Evolutionary conservation across 2,888 invertebrate genomes (phyloP).

Genomic region (Nysson spinosus): DNA sequence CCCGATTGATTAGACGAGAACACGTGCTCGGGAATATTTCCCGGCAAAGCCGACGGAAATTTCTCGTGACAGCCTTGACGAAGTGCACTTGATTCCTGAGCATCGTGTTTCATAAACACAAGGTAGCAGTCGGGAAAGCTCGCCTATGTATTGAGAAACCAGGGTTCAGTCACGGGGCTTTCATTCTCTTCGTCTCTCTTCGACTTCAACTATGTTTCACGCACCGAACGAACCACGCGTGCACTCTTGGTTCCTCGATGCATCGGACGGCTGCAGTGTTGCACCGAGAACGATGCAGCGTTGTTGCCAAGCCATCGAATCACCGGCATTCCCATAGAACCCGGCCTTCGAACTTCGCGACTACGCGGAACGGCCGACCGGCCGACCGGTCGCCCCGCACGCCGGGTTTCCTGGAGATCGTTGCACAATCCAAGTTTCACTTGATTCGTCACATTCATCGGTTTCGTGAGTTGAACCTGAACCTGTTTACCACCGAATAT

Average conservation of each 20-base stretch:
- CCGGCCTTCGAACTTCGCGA: slow-evolving; percentile 26
- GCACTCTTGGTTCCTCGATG: slow-evolving; percentile 25
- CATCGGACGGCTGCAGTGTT: slow-evolving; percentile 51
- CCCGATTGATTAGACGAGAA: slow-evolving; percentile 38
- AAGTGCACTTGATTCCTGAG: slow-evolving; percentile 52
- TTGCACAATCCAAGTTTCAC: too few species aligned
- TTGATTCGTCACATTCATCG: too few species aligned
- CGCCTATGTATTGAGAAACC: slow-evolving; percentile 25
- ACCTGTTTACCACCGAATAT: too few species aligned
- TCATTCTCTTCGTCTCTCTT: slow-evolving; percentile 29
- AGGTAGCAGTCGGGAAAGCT: slow-evolving; percentile 36
- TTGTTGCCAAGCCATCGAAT: slow-evolving; percentile 53
- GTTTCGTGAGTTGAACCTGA: too few species aligned
- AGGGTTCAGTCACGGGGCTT: slow-evolving; percentile 21
- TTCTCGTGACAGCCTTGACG: slow-evolving; percentile 47
- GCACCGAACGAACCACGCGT: slow-evolving; percentile 37
- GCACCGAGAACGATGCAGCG: slow-evolving; percentile 41
- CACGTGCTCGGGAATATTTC: slow-evolving; percentile 46
- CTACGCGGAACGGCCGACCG: slow-evolving; percentile 21
- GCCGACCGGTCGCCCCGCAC: too few species aligned
- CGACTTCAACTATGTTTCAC: slow-evolving; percentile 11
- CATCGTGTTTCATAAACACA: slow-evolving; percentile 29
- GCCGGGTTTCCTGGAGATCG: background rate
- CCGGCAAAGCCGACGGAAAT: slow-evolving; percentile 41
- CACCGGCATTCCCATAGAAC: slow-evolving; percentile 45